Base-by-base conservation (phyloP, 37 sponge, comb jelly and placozoan species). In the Cliona cf. orientalis region DNA sequence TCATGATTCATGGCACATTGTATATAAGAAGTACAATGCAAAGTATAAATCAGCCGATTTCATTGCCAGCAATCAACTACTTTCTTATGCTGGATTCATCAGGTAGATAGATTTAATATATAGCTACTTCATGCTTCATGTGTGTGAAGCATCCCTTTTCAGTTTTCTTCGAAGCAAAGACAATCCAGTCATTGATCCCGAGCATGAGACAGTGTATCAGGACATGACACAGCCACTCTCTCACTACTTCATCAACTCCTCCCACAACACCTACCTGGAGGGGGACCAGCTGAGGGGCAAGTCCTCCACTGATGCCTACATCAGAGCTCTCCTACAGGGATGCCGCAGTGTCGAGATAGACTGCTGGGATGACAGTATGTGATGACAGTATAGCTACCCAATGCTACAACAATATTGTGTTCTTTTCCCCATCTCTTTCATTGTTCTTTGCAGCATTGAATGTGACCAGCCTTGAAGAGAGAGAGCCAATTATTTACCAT, bases 231-330 rank as follows among this genome's bases (percentile, higher is more conserved):
- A 86, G 67, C 97, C 97, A 28, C 85, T 97, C 26, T 87, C 92
- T 42, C 97, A 97, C 76, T 97, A 97, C 81, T 97, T 86, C 72
- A 94, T 97, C 43, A 94, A 95, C 74, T 97, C 96, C 42, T 86
- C 88, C 46, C 97, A 97, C 73, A 97, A 97, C 84, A 95, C 97
- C 19, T 98, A 95, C 71, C 79, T 97, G 57, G 83, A 84, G 71
- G 97, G 72, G 0, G 89, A 96, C 62, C 97, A 96, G 80, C 46
- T 94, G 0, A 79, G 66, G 1, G 96, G 96, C 3, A 77, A 39
- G 21, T 97, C 97, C n/a, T 80, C 94, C 12, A 76, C 70, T 37
- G 97, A 96, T 66, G 95, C 91, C 58, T 96, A 96, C 62, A 71
- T 91, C 23, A 63, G 96, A 45, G 87, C 96, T 9, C 80, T 96